phyloP scores from a whole-genome alignment of 2,888 invertebrate species.

The Carcina quercana region DNA sequence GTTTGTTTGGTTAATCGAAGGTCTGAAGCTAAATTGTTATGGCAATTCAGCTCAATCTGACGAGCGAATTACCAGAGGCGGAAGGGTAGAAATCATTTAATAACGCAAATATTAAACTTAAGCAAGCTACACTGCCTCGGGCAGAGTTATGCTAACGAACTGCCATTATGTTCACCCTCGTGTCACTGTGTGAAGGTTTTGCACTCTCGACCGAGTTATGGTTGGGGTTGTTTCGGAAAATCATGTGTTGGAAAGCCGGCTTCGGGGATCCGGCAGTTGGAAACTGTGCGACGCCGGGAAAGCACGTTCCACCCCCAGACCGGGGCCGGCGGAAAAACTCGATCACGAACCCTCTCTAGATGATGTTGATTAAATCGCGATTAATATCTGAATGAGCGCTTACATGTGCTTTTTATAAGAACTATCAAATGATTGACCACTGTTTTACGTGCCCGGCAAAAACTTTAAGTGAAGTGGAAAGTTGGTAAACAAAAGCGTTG shows the following conservation, averaged over 20 bases:
- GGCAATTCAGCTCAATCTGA: slow-evolving; percentile 9
- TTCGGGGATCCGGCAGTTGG: slow-evolving; percentile 30
- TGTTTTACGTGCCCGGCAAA: too few relatives aligned
- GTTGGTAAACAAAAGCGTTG: slow-evolving; percentile 28
- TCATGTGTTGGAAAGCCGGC: slow-evolving; percentile 48
- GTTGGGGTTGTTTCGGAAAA: slow-evolving; percentile 57
- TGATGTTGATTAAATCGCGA: slow-evolving; percentile 25
- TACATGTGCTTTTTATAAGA: slow-evolving; percentile 32
- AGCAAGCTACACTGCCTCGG: slow-evolving; percentile 38
- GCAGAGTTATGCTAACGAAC: slow-evolving; percentile 64
- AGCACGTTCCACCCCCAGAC: slow-evolving; percentile 22
- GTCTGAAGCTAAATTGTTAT: too few relatives aligned
- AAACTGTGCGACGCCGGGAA: slow-evolving; percentile 34
- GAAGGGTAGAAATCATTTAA: slow-evolving; percentile 46
- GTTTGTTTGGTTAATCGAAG: too few relatives aligned
- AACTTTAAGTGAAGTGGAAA: slow-evolving; percentile 23
- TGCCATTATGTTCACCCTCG: slow-evolving; percentile 62
- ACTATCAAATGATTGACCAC: slow-evolving; percentile 29
- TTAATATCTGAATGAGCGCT: slow-evolving; percentile 37
- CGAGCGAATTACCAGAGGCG: slow-evolving; percentile 24
- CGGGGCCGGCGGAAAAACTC: slow-evolving; percentile 7
- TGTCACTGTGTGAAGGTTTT: slow-evolving; percentile 73
- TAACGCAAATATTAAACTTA: slow-evolving; percentile 58
- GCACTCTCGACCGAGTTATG: slow-evolving; percentile 68
- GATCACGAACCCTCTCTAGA: slow-evolving; percentile 18